Evolutionary conservation across 92 coral and sea anemone species (phyloP), one percentile per base, ranked within the genome.

Genomic region (Isaurus tuberculatus): DNA sequence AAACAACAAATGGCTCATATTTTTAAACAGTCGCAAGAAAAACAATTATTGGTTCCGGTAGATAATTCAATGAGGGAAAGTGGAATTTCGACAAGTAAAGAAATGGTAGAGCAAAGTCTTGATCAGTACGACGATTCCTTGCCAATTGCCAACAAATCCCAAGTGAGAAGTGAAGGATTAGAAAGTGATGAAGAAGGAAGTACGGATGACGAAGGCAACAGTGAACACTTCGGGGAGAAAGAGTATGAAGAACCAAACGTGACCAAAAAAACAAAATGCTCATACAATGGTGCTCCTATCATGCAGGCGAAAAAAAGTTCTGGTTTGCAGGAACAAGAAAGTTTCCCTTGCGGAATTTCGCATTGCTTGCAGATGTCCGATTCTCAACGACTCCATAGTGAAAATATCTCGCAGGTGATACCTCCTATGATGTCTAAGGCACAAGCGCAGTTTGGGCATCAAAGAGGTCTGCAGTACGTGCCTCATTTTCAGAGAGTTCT

Each of bases 401-500:
- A 28, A 26, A 32, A 40, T 40, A 40, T 51, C 34, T 34, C 70
- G 53, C 55, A 20, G 69, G 53, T 40, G 0, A 69, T 23, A 22
- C 14, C 53, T 14, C 55, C 82, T 23, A 14, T 77, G 68, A n/a
- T 58, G 53, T 77, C 82, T 0, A 32, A 28, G 14, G 32, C 70
- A 1, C 70, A 77, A 25, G 22, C 36, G 46, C 9, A 33, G 0
- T 11, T 58, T 5, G 48, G 51, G 17, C 7, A 63, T 7, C 23
- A 67, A 20, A 58, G 34, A 26, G 58, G 27, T 37, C 53, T 58
- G 13, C 82, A 57, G 14, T 77, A 58, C 33, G 53, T 58, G 30
- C 82, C 82, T 33, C 70, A 58, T 32, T 58, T 77, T 8, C 70
- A 77, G 65, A 57, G 82, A 61, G 34, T 58, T 77, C 36, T 77